Percentiles rank a stretch among this genome's conserved stretches.
Conservation (phyloP, 2,113 vertebrate genomes). For the Indicator maculatus region DNA sequence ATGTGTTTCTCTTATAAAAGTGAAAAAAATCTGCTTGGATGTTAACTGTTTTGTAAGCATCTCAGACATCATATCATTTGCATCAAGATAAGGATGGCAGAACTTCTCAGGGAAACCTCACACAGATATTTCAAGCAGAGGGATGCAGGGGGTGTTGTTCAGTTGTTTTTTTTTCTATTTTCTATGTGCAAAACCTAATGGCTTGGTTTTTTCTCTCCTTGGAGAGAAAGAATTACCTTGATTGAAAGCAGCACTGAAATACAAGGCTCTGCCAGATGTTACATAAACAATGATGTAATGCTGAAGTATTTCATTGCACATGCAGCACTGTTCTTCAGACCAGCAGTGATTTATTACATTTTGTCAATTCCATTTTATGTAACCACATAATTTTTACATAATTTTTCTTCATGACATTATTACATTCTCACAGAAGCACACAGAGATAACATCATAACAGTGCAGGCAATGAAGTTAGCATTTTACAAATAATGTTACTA, state of each 20-base stretch:
- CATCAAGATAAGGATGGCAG: neutral
- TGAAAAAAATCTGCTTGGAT: neutral
- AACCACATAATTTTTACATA: conserved; percentile 78
- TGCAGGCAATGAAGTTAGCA: conserved; percentile 68
- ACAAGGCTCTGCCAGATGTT: conserved; percentile 77
- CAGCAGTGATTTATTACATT: conserved; percentile 80
- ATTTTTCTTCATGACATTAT: conserved; percentile 79
- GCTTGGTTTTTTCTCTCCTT: conserved; percentile 40
- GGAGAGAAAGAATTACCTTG: conserved; percentile 29
- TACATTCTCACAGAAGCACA: conserved; percentile 75
- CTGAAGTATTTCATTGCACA: conserved; percentile 78
- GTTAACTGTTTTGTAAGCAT: neutral
- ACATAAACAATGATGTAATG: conserved; percentile 82
- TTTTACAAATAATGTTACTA: conserved; percentile 76
- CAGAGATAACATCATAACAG: conserved; percentile 68
- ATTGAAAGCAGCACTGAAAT: conserved; percentile 74
- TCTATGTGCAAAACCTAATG: conserved; percentile 60
- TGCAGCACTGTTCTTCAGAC: conserved; percentile 75
- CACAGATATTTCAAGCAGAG: neutral
- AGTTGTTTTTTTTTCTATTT: neutral
- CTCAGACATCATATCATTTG: neutral
- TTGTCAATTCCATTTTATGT: conserved; percentile 78
- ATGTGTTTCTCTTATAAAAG: neutral
- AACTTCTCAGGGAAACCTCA: neutral
- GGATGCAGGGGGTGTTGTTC: too few relatives aligned